Conservation (phyloP, 1,140 invertebrate species). For the Oedothorax gibbosus region DNA sequence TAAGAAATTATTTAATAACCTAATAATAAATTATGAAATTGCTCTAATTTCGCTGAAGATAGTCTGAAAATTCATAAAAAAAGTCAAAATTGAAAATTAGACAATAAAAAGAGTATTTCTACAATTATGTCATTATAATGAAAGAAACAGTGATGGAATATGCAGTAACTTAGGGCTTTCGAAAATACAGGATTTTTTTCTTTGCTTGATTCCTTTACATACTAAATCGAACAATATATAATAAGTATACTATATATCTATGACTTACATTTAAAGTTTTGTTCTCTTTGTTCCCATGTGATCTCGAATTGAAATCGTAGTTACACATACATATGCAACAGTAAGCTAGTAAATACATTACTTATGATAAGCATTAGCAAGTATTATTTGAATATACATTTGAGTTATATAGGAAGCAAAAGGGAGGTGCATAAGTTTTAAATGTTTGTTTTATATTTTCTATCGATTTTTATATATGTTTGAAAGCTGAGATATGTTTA, state of each 20-base stretch:
- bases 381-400: background rate
- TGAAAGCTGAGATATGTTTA: slow-evolving; percentile 2
- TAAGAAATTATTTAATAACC: too few relatives aligned
- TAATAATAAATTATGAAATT: too few relatives aligned
- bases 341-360: slow-evolving; percentile 19
- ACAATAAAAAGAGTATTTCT: too few relatives aligned
- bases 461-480: background rate
- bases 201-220: background rate
- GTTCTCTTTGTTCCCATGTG: slow-evolving; percentile 51
- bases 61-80: too few relatives aligned
- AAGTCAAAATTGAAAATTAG: too few relatives aligned
- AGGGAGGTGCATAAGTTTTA: background rate
- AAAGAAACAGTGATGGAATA: background rate
- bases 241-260: slow-evolving; percentile 8
- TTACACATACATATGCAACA: slow-evolving; percentile 51
- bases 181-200: background rate
- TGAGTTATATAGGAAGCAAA: slow-evolving; percentile 8
- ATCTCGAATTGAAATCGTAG: slow-evolving; percentile 39
- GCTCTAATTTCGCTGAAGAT: too few relatives aligned
- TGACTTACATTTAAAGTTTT: slow-evolving; percentile 23
- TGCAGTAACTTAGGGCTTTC: background rate
- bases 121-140: background rate
- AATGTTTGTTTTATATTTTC: background rate
- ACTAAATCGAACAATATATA: background rate
- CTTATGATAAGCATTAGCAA: background rate